Evolutionary conservation across 2,888 invertebrate species (phyloP), one percentile per base, ranked within the genome.

Genomic region (Augochlorella aurata): DNA sequence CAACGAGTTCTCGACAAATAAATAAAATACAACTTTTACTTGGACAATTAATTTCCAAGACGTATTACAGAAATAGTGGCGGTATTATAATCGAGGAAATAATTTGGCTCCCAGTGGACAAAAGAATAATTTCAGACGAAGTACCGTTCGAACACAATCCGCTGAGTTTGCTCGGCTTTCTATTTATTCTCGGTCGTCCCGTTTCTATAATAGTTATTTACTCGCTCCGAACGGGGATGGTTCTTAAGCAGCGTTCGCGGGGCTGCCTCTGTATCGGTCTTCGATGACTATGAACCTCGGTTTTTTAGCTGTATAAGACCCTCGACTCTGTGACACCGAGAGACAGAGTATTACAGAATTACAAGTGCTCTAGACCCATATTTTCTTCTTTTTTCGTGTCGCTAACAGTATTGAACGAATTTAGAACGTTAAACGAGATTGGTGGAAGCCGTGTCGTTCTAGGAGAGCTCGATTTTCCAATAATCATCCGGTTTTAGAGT

Each of bases 151-250:
- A n/a, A 7, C 52, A n/a, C 47, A 8, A n/a, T 45, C 67, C 58
- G 58, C 21, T 18, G 50, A 71, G 18, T 80, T 80, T 72, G 45
- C 67, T 29, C 79, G 67, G 72, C 72, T 78, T 68, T 72, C 79
- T 80, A 78, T 72, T 78, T 80, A 72, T 72, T 72, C 38, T 5
- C 72, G 10, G 18, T 21, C 61, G 61, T 45, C 8, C 68, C 45
- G 71, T 50, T 72, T 78, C 67, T 63, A 61, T 24, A 58, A 24
- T 72, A 78, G 52, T 54, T 38, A 69, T 50, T 61, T 68, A 21
- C 21, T 5, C 14, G 58, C 12, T 58, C 24, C 24, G 16, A 45
- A 47, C 8, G 66, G 16, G 58, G 29, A 18, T n/a, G 54, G 52
- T 29, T 29, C 50, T 54, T 49, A 18, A 52, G 38, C 29, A 38